phyloP scores from a whole-genome alignment of 2,797 vertebrate species.

The Lepus oiostolus region DNA sequence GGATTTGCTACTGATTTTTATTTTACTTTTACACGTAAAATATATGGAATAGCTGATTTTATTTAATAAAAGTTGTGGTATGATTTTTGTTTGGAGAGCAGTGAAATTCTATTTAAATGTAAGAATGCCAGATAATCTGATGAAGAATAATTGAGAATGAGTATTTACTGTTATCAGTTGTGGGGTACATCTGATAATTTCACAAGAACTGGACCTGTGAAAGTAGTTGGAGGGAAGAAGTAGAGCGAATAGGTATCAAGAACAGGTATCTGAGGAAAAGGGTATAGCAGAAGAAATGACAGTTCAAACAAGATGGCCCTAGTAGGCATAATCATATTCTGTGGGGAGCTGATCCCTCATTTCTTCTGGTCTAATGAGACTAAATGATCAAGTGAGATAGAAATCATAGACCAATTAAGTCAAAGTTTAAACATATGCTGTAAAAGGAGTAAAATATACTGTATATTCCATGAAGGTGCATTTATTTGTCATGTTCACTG shows the following conservation, averaged over 20 bases:
- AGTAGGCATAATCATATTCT: neutral
- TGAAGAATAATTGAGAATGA: neutral
- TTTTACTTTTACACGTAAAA: neutral
- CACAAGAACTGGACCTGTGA: neutral
- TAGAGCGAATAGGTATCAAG: neutral
- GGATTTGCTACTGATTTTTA: too few species aligned
- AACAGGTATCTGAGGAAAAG: neutral
- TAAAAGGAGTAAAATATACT: neutral
- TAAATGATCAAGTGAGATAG: constrained; percentile 36
- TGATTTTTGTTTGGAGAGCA: neutral
- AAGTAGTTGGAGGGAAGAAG: neutral
- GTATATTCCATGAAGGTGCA: neutral
- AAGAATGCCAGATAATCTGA: neutral
- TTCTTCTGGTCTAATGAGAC: neutral
- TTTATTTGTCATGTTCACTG: neutral
- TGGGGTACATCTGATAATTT: neutral
- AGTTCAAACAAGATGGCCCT: neutral
- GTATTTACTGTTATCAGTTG: neutral
- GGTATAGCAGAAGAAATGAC: neutral
- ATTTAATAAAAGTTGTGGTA: neutral
- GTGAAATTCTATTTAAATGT: constrained; percentile 22
- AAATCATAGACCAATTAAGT: constrained; percentile 29
- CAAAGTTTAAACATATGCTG: neutral
- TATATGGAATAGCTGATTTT: neutral
- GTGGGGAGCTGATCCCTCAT: neutral